Conservation (phyloP, 2,797 vertebrate species). For the Rhadinocentrus ornatus region DNA sequence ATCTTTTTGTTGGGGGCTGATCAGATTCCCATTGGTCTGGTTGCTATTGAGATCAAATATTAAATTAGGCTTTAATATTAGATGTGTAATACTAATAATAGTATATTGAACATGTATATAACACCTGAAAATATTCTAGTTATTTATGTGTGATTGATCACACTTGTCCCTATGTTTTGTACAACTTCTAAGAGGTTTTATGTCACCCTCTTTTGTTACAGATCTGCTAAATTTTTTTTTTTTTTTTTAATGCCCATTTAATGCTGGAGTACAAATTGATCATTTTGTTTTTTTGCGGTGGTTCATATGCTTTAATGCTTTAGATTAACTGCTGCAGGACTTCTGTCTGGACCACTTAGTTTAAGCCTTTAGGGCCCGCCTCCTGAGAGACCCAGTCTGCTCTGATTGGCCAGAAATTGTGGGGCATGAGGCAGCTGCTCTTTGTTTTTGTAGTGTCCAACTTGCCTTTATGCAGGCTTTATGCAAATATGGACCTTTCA, state of each 20-base stretch:
- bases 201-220: slow-evolving; percentile 28
- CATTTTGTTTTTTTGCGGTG: background rate
- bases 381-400: background rate
- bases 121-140: background rate
- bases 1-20: slow-evolving; percentile 14
- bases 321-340: background rate
- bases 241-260: background rate
- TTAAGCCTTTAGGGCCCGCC: background rate
- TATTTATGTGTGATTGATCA: slow-evolving; percentile 28
- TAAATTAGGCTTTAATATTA: slow-evolving; percentile 15
- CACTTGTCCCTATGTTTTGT: slow-evolving; percentile 8
- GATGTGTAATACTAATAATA: slow-evolving; percentile 1
- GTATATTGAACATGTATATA: slow-evolving; percentile 30
- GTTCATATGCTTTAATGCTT: background rate
- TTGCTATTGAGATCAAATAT: slow-evolving; percentile 10
- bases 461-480: background rate
- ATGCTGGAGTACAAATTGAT: background rate
- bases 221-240: slow-evolving; percentile 7
- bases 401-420: slow-evolving; percentile 4
- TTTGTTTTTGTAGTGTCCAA: background rate
- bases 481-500: too few species aligned
- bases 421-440: background rate
- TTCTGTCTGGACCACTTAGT: background rate
- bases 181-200: slow-evolving; percentile 30
- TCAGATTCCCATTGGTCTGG: background rate